A percentile compares a stretch with the other conserved stretches of the same genome.
phyloP scores from a whole-genome alignment of 1,140 invertebrate genomes.

The Tetramorium alpestre region DNA sequence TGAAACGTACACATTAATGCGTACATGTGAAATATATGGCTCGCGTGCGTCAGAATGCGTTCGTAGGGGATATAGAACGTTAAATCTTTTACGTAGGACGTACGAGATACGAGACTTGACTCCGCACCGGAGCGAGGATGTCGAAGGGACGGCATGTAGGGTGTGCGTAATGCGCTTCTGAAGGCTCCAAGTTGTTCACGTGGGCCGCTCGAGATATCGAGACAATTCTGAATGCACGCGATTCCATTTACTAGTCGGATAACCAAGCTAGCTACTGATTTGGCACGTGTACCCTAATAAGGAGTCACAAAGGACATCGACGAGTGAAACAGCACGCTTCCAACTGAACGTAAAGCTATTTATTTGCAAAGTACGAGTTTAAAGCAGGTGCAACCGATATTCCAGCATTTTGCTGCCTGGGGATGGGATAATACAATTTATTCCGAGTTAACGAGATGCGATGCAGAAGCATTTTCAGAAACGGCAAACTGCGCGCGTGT shows the following conservation, averaged over 20 bases:
- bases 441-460: constrained; percentile 40
- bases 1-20: neutral
- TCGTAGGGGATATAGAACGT: constrained; percentile 42
- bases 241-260: constrained; percentile 62
- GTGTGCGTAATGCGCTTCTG: constrained; percentile 67
- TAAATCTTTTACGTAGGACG: constrained; percentile 65
- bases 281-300: constrained; percentile 53
- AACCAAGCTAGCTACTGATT: constrained; percentile 67
- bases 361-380: constrained; percentile 24
- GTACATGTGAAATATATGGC: neutral
- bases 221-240: constrained; percentile 68
- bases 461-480: constrained; percentile 52
- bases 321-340: constrained; percentile 22
- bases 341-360: constrained; percentile 20
- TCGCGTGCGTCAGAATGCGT: constrained; percentile 4
- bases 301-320: constrained; percentile 52
- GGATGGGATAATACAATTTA: constrained; percentile 41
- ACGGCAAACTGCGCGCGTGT: constrained; percentile 17
- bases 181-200: constrained; percentile 78
- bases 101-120: constrained; percentile 50
- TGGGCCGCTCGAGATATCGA: constrained; percentile 73
- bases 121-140: constrained; percentile 6
- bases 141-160: constrained; percentile 43
- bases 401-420: constrained; percentile 12
- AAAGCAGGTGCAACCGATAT: constrained; percentile 49